These are phyloP conservation scores for Helicoverpa zea DNA, from an alignment of 1,140 invertebrate genomes.

Conservation along the genomic window DNA sequence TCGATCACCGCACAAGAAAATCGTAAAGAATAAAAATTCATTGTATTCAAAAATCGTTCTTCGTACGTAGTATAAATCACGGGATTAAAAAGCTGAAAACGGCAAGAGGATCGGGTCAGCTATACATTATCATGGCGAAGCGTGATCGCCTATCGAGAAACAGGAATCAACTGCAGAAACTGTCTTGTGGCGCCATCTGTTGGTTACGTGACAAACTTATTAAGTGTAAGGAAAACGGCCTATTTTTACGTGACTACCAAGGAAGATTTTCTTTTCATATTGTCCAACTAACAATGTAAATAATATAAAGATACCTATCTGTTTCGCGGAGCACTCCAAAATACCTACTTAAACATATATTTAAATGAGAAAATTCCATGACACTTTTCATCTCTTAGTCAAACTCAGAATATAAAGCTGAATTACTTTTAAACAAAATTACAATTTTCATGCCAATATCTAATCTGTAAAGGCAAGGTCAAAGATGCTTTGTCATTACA, in stretches of 20 bases:
- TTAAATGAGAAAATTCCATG: no score
- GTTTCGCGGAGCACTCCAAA: no score
- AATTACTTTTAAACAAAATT: background rate
- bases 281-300: no score
- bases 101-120: slow-evolving; percentile 65
- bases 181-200: slow-evolving; percentile 58
- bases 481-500: background rate
- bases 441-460: background rate
- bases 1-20: slow-evolving; percentile 48
- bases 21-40: slow-evolving; percentile 59
- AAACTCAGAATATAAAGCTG: no score
- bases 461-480: background rate
- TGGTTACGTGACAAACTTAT: slow-evolving; percentile 40
- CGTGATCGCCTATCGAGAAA: slow-evolving; percentile 59
- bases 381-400: no score
- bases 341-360: no score
- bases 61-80: slow-evolving; percentile 64
- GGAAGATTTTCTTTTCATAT: no score
- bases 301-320: no score
- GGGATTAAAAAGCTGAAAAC: slow-evolving; percentile 70
- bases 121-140: slow-evolving; percentile 65
- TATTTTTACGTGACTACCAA: no score
- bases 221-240: background rate
- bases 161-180: slow-evolving; percentile 47
- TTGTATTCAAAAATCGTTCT: slow-evolving; percentile 67